These are phyloP conservation scores for Antechinus stuartii DNA, from an alignment of 2,113 vertebrate genomes.

Conservation along the genomic window DNA sequence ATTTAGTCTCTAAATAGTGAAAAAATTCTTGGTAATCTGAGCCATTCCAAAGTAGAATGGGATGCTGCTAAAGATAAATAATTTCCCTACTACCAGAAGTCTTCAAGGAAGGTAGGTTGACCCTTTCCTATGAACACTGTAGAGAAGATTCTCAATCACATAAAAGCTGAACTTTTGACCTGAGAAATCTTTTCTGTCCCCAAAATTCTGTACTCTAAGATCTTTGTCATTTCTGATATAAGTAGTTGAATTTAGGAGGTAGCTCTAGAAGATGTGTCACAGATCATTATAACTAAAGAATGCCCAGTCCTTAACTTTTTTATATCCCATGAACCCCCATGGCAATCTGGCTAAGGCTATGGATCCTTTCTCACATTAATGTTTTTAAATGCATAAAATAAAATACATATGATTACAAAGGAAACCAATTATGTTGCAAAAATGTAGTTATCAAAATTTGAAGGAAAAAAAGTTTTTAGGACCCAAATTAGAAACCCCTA, in stretches of 20 bases:
- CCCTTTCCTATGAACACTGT: not conserved
- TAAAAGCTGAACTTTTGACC: not conserved
- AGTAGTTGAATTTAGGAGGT: not conserved
- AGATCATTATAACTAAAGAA: not conserved
- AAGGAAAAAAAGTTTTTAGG: not conserved
- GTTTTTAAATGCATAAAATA: not conserved
- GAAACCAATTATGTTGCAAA: not conserved
- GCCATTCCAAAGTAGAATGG: not conserved
- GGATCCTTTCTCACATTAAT: not conserved
- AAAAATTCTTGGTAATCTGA: not conserved
- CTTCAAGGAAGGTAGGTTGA: not conserved
- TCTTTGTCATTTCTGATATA: not conserved
- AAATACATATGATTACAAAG: not conserved
- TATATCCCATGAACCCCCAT: not conserved
- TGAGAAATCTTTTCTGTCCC: not conserved
- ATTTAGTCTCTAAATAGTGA: not conserved
- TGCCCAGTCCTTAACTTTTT: not conserved
- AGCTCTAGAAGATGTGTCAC: not conserved
- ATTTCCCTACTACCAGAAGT: not conserved
- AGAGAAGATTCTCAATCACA: not conserved
- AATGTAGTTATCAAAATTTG: not conserved
- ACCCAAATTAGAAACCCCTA: not conserved
- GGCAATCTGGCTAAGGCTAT: not conserved
- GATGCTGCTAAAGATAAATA: not conserved
- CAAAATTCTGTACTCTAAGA: not conserved